These are phyloP conservation scores for Colinus virginianus DNA, from an alignment of 2,113 vertebrate species.

Conservation along the genomic window DNA sequence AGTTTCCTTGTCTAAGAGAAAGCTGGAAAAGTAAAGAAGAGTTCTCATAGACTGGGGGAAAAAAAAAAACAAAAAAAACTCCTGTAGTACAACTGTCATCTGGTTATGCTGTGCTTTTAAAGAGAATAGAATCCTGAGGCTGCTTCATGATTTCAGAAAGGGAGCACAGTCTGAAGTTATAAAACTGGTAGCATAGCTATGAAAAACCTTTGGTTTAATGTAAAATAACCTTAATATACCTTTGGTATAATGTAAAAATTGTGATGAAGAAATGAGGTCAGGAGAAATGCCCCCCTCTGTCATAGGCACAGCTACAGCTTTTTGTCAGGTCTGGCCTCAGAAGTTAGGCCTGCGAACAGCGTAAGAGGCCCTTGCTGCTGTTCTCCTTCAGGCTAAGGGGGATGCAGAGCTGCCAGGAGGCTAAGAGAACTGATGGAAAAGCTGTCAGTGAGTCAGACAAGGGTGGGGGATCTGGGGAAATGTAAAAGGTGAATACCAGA, in stretches of 20 bases:
- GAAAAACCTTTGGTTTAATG: not conserved
- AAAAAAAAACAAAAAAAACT: not conserved
- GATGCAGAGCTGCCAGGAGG: not conserved
- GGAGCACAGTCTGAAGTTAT: not conserved
- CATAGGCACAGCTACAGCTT: not conserved
- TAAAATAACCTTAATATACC: not conserved
- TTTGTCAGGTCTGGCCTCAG: not conserved
- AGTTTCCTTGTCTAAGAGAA: not conserved
- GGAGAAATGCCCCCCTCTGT: rapidly evolving
- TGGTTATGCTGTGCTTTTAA: not conserved
- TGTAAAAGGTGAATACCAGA: not conserved
- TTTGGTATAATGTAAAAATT: not conserved
- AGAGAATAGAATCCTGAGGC: not conserved
- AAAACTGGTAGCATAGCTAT: not conserved
- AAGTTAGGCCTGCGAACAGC: not conserved
- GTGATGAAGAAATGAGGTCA: not conserved
- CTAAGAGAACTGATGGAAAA: not conserved
- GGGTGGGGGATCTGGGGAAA: not conserved
- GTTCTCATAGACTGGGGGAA: not conserved
- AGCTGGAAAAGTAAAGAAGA: not conserved
- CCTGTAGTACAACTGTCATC: not conserved
- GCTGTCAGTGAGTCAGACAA: not conserved
- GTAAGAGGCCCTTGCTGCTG: not conserved
- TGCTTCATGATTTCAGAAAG: not conserved
- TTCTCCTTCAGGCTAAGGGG: not conserved